These are phyloP conservation scores for Nomada goodeniana DNA, from an alignment of 2,888 invertebrate genomes.

Conservation along the genomic window DNA sequence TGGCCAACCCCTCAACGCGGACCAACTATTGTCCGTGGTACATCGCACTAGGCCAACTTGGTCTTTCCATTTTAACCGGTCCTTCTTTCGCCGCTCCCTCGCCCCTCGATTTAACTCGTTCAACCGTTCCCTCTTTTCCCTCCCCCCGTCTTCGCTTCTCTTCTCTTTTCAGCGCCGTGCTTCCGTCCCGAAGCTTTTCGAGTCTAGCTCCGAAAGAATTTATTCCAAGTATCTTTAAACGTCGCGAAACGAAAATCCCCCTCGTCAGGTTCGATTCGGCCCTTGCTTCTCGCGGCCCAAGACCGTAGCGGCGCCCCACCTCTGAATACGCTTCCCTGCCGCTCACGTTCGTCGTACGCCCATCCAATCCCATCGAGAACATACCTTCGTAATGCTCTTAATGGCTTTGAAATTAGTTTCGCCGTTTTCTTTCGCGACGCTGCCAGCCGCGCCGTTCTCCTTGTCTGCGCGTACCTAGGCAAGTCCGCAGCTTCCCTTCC, in stretches of 20 bases:
- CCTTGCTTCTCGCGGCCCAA: conserved; percentile 15
- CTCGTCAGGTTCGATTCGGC: no score
- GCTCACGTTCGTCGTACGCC: conserved; percentile 12
- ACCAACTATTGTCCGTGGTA: conserved; percentile 59
- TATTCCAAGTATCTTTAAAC: conserved; percentile 50
- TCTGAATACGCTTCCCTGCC: conserved; percentile 19
- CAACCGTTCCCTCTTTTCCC: conserved; percentile 19
- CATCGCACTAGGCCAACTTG: conserved; percentile 45
- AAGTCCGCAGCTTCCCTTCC: not conserved
- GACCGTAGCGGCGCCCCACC: conserved; percentile 20
- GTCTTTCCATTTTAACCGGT: conserved; percentile 19
- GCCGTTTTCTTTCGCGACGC: conserved; percentile 32
- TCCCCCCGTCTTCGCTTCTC: not conserved
- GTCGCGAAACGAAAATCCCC: conserved; percentile 18
- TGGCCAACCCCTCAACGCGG: conserved; percentile 40
- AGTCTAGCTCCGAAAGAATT: conserved; percentile 50
- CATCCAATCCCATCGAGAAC: conserved; percentile 47
- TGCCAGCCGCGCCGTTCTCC: not conserved
- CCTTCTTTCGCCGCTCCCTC: not conserved
- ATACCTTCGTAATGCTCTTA: conserved; percentile 54
- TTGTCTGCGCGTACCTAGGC: not conserved
- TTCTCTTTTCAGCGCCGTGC: not conserved
- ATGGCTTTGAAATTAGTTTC: conserved; percentile 63
- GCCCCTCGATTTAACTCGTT: conserved; percentile 26
- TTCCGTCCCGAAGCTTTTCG: not conserved